These are phyloP conservation scores for Bombus sylvicola DNA, from an alignment of 1,140 invertebrate genomes.

Conservation along the genomic window DNA sequence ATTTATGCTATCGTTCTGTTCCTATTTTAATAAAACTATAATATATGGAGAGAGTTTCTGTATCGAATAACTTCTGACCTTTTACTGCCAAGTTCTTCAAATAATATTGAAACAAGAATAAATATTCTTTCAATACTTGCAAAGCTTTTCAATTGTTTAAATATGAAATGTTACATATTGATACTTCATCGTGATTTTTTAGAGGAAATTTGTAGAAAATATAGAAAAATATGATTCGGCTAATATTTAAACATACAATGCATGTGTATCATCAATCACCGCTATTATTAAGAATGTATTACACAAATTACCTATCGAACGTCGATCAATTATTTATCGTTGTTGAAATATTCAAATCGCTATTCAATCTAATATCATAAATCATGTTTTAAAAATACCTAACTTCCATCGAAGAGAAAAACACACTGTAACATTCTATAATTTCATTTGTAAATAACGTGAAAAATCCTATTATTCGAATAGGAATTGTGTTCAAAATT, in stretches of 20 bases:
- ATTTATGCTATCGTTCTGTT: too few relatives aligned
- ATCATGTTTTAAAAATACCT: neutral
- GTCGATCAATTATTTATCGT: neutral
- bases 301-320: neutral
- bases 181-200: neutral
- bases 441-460: too few relatives aligned
- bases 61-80: too few relatives aligned
- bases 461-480: neutral
- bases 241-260: neutral
- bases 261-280: neutral
- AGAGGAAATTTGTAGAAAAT: neutral
- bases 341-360: neutral
- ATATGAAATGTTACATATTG: too few relatives aligned
- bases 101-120: too few relatives aligned
- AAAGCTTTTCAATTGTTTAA: too few relatives aligned
- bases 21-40: too few relatives aligned
- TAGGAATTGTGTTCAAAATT: neutral
- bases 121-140: too few relatives aligned
- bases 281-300: neutral
- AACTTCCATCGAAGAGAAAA: too few relatives aligned
- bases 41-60: too few relatives aligned
- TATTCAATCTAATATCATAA: neutral
- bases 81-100: too few relatives aligned
- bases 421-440: neutral
- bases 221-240: too few relatives aligned